Evolutionary conservation across 2,888 invertebrate genomes (phyloP).

Genomic region (Balanococcus diminutus): DNA sequence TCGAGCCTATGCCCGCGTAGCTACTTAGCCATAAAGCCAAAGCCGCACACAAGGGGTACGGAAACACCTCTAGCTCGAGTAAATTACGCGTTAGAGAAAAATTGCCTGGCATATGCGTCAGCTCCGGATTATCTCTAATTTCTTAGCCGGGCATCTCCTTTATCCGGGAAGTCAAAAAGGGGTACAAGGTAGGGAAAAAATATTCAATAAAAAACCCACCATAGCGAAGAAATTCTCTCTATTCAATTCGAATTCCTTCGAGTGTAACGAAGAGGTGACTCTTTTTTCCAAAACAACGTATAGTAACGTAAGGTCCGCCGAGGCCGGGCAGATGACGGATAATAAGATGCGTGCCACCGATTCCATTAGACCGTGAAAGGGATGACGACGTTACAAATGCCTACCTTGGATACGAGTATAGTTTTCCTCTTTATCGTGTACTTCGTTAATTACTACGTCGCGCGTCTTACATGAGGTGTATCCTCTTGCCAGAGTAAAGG

Average conservation of each 20-base stretch:
- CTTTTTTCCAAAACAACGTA: slow-evolving; percentile 15
- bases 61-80: background rate
- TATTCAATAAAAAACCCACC: slow-evolving; percentile 50
- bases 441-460: background rate
- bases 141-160: slow-evolving; percentile 4
- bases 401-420: background rate
- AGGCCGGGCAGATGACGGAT: slow-evolving; percentile 46
- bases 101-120: slow-evolving; percentile 23
- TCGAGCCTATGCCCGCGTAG: background rate
- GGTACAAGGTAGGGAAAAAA: slow-evolving; percentile 19
- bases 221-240: slow-evolving; percentile 32
- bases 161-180: slow-evolving; percentile 54
- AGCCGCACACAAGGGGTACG: background rate
- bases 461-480: too few relatives aligned
- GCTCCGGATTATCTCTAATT: slow-evolving; percentile 36
- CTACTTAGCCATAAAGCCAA: background rate
- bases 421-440: background rate
- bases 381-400: slow-evolving; percentile 42
- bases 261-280: slow-evolving; percentile 48
- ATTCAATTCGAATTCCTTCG: slow-evolving; percentile 45
- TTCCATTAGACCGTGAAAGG: slow-evolving; percentile 53
- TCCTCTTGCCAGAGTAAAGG: background rate
- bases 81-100: slow-evolving; percentile 33
- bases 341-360: slow-evolving; percentile 49
- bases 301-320: background rate